These are phyloP conservation scores for Diabrotica undecimpunctata DNA, from an alignment of 1,140 invertebrate genomes.

Conservation along the genomic window DNA sequence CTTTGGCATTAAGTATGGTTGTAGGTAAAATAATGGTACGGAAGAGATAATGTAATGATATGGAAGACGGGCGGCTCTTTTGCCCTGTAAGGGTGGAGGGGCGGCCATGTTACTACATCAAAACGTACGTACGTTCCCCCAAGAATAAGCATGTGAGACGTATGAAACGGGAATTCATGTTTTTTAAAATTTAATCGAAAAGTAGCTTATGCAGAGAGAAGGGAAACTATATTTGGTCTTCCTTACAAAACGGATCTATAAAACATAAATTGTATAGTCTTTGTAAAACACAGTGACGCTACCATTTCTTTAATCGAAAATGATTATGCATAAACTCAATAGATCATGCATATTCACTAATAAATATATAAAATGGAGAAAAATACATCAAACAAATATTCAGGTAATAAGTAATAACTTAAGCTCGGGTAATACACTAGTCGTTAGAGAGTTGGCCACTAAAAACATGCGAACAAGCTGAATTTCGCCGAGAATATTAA, in stretches of 20 bases:
- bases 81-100: neutral
- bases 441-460: no score
- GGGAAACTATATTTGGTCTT: constrained; percentile 34
- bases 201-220: constrained; percentile 16
- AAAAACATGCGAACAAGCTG: no score
- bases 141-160: constrained; percentile 7
- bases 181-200: constrained; percentile 24
- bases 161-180: constrained; percentile 9
- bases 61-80: neutral
- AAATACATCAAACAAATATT: no score
- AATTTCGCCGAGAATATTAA: no score
- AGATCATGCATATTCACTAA: no score
- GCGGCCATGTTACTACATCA: neutral
- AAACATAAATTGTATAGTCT: constrained; percentile 40
- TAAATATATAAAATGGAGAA: no score
- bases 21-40: no score
- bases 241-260: constrained; percentile 34
- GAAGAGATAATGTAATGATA: neutral
- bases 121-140: neutral
- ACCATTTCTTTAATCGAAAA: no score
- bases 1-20: no score
- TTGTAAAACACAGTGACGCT: constrained; percentile 27
- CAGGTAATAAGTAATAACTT: no score
- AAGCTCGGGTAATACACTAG: no score
- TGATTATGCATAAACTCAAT: no score